phyloP scores from a whole-genome alignment of 1,140 invertebrate species.

The Papilio machaon region DNA sequence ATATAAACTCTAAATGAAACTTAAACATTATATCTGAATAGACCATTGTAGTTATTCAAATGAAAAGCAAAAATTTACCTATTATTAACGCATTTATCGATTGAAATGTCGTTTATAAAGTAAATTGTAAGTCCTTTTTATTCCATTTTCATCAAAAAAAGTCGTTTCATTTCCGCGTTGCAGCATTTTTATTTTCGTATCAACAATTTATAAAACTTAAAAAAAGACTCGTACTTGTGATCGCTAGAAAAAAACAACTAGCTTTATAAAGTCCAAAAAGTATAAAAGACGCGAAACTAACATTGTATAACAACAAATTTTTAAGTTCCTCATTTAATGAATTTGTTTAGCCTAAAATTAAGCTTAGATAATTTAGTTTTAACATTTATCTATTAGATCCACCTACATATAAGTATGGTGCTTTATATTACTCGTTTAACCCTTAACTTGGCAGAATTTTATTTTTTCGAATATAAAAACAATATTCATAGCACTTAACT shows the following conservation, averaged over 20 bases:
- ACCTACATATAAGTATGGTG: constrained; percentile 33
- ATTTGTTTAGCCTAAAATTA: constrained; percentile 3
- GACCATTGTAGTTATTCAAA: too few relatives aligned
- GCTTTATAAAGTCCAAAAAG: background rate
- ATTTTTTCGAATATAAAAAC: too few relatives aligned
- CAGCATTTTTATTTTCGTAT: background rate
- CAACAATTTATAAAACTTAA: background rate
- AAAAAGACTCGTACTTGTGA: background rate
- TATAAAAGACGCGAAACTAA: constrained; percentile 1
- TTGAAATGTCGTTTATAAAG: too few relatives aligned
- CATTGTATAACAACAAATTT: background rate
- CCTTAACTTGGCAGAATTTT: too few relatives aligned
- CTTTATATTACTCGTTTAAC: background rate
- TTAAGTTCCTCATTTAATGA: constrained; percentile 1
- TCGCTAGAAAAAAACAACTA: background rate
- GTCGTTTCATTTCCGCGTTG: background rate
- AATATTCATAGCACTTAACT: too few relatives aligned
- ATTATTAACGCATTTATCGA: too few relatives aligned
- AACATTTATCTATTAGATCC: background rate
- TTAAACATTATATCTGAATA: too few relatives aligned
- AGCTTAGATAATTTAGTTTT: constrained; percentile 11
- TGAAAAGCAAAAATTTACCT: too few relatives aligned
- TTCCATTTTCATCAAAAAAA: background rate
- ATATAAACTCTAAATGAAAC: too few relatives aligned
- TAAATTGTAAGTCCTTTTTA: background rate